Evolutionary conservation across 1,140 invertebrate genomes (phyloP), one percentile per base, ranked within the genome.

Genomic region (Papilio xuthus): DNA sequence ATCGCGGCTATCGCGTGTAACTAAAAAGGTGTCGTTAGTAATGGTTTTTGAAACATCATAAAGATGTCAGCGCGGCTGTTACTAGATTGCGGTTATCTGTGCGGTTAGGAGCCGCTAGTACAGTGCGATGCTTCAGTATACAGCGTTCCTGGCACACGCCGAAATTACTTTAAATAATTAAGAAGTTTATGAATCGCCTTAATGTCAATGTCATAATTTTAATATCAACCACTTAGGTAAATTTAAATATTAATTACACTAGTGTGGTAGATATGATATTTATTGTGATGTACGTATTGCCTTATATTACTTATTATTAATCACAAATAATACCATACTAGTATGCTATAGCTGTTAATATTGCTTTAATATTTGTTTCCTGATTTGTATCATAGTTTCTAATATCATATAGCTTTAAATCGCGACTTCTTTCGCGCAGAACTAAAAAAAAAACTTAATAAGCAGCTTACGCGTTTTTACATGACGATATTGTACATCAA

Each of bases 21-120:
- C 92, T 94, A 94, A 94, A 93, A 93, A 92, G 90, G 92, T 94
- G 92, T 93, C 92, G 90, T 93, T 94, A 92, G 90, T 93, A 92
- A 94, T 93, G 92, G 90, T 91, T 90, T 92, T 90, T 91, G 90
- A 93, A 88, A 89, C 90, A 91, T 94, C 92, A 94, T 94, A 93
- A 94, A 94, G 92, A 92, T 93, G 92, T 93, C 91, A 92, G 80
- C 79, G 82, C 78, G 83, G 88, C 90, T 91, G 86, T 90, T 91
- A 90, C 89, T 89, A 82, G 92, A 94, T 93, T 93, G 89, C 88
- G 84, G 86, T 78, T 94, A 94, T 94, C 92, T 81, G 81, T 75
- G 80, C 79, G 86, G 85, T 89, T 86, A 85, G 87, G 83, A 83
- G 84, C 79, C 78, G 79, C 77, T 70, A 72, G 89, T 90, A 89